Evolutionary conservation across 2,113 vertebrate species (phyloP).

Genomic region (Saccopteryx bilineata): DNA sequence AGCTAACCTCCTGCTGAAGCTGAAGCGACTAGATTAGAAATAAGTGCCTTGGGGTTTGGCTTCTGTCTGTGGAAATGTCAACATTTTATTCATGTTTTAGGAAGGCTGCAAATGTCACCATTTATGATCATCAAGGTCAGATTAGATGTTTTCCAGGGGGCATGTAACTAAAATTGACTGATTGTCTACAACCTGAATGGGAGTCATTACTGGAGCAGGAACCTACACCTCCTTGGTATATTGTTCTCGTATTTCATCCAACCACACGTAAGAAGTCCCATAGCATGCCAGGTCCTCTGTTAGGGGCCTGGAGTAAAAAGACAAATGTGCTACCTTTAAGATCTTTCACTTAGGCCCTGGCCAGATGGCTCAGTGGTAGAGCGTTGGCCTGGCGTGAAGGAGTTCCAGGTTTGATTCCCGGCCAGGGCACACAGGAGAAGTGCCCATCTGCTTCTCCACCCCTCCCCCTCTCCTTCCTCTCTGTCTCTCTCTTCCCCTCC

Average conservation of each 20-base stretch:
- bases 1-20: not conserved
- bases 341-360: not conserved
- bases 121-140: constrained; percentile 56
- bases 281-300: not conserved
- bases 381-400: no score
- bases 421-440: no score
- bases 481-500: no score
- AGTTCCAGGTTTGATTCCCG: no score
- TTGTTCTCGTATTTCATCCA: not conserved
- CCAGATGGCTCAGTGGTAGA: no score
- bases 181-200: not conserved
- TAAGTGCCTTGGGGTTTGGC: constrained; percentile 42
- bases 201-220: not conserved
- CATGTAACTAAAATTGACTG: constrained; percentile 5
- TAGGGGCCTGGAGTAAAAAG: not conserved
- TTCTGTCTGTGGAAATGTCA: constrained; percentile 72
- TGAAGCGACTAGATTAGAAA: constrained; percentile 20
- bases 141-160: constrained; percentile 46
- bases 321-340: not conserved
- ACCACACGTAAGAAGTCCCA: not conserved
- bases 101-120: constrained; percentile 27
- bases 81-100: constrained; percentile 25
- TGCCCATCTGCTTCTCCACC: no score
- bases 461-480: no score
- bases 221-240: accelerated